Conservation (phyloP, 2,888 invertebrate species). For the Galeopsomyia nigrocyanea region DNA sequence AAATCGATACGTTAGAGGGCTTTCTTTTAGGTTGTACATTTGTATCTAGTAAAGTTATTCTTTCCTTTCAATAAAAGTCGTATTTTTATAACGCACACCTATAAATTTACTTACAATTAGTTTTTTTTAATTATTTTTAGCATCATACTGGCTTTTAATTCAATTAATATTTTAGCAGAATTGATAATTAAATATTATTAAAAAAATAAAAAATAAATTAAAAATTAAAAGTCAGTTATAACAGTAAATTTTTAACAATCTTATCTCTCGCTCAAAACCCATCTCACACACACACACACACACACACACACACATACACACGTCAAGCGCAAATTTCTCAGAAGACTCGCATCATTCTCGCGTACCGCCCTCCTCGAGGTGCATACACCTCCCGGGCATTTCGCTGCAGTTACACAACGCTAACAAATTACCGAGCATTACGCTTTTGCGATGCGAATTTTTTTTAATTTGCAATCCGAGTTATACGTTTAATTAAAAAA, state of each 20-base stretch:
- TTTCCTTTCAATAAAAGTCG: too few species aligned
- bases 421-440: conserved; percentile 29
- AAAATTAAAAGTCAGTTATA: conserved; percentile 1
- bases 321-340: background rate
- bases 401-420: background rate
- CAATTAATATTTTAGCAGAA: too few species aligned
- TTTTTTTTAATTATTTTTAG: too few species aligned
- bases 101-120: too few species aligned
- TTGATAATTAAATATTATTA: too few species aligned
- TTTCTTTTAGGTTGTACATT: too few species aligned
- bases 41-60: too few species aligned
- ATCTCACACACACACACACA: background rate
- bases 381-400: background rate
- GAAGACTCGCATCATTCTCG: conserved; percentile 7
- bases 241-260: background rate
- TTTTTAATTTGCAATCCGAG: background rate
- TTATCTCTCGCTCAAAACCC: background rate
- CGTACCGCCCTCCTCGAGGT: background rate
- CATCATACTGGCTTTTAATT: too few species aligned
- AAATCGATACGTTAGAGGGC: too few species aligned
- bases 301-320: background rate
- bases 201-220: too few species aligned
- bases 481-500: conserved; percentile 34
- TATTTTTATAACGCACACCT: too few species aligned
- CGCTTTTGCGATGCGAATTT: background rate